Evolutionary conservation across 2,113 vertebrate species (phyloP).

Genomic region (Mirounga angustirostris): DNA sequence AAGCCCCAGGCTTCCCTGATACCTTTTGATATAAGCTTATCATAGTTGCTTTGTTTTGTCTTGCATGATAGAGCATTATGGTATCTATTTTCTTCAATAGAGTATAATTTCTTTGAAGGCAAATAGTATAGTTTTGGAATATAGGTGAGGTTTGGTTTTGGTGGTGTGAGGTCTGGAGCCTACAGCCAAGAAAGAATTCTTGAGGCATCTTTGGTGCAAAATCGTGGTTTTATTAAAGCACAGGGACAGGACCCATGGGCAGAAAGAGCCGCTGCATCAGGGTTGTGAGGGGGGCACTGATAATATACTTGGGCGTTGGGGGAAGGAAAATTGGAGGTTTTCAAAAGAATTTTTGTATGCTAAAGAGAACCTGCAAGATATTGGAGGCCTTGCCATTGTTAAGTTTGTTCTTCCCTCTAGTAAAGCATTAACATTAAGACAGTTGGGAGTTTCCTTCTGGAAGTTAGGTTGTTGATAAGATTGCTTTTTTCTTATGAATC

Average conservation of each 20-base stretch:
- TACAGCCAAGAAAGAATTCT: neutral
- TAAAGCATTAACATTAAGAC: neutral
- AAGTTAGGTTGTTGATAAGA: neutral
- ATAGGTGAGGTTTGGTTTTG: neutral
- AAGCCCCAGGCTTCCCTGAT: neutral
- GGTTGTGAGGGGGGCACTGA: neutral
- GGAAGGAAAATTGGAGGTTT: neutral
- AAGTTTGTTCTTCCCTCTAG: neutral
- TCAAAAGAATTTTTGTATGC: neutral
- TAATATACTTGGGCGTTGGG: neutral
- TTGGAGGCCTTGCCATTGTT: neutral
- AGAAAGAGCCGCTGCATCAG: neutral
- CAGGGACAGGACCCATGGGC: neutral
- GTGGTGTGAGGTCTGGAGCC: neutral
- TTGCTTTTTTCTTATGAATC: neutral
- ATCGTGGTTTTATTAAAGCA: neutral
- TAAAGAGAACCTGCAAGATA: neutral
- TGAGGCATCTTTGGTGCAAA: neutral
- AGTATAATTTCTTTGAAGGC: neutral
- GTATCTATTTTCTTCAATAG: neutral
- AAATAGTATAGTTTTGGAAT: neutral
- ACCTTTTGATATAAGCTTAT: neutral
- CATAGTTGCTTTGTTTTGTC: neutral
- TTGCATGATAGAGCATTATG: neutral
- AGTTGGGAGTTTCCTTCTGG: neutral